Evolutionary conservation across 2,888 invertebrate species (phyloP).

Genomic region (Drosophila colorata): DNA sequence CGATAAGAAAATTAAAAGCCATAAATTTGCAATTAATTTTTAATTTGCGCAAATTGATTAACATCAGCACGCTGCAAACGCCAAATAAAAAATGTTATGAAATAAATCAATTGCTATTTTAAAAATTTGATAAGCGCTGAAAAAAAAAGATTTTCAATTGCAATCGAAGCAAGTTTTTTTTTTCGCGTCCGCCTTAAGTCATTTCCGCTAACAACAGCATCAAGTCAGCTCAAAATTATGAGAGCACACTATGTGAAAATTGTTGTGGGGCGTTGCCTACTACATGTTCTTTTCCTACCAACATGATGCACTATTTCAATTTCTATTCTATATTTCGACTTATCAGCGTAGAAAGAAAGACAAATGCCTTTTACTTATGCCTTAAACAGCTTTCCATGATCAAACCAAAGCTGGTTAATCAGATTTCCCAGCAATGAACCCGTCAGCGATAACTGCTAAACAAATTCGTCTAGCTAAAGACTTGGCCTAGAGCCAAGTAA

Average conservation of each 20-base stretch:
- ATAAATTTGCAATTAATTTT: constrained; percentile 83
- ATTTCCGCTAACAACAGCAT: constrained; percentile 7
- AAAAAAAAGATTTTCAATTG: constrained; percentile 2
- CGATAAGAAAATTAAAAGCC: constrained; percentile 82
- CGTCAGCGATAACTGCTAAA: constrained; percentile 36
- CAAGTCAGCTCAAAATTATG: background rate
- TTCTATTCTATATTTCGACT: background rate
- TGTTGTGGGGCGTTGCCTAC: constrained; percentile 8
- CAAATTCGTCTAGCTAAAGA: constrained; percentile 53
- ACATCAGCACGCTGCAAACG: constrained; percentile 64
- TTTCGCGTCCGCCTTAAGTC: constrained; percentile 6
- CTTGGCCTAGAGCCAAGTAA: constrained; percentile 19
- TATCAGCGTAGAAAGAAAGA: background rate
- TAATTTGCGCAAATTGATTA: constrained; percentile 81
- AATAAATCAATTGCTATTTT: constrained; percentile 62
- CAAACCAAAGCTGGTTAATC: constrained; percentile 9
- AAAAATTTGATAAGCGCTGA: constrained; percentile 20
- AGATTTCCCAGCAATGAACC: constrained; percentile 22
- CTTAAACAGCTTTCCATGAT: constrained; percentile 37
- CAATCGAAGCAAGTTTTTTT: constrained; percentile 8
- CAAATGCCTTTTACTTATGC: constrained; percentile 11
- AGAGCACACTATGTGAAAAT: constrained; percentile 5
- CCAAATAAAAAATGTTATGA: constrained; percentile 54
- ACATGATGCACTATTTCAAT: background rate
- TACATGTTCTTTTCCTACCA: background rate